phyloP scores from a whole-genome alignment of 2,888 invertebrate species.

The Cremastinae sp. region DNA sequence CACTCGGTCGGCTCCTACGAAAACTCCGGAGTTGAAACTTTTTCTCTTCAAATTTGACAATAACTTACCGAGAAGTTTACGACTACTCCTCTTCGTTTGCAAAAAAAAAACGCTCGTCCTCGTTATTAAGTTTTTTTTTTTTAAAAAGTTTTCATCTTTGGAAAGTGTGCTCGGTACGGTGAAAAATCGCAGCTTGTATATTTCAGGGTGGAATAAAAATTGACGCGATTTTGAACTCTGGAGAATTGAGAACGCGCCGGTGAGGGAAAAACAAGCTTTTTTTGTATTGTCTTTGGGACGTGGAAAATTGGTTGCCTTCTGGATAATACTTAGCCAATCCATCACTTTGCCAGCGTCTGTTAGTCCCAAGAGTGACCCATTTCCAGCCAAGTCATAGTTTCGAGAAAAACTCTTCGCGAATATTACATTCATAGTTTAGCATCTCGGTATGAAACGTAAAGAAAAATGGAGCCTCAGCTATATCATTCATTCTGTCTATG shows the following conservation, averaged over 20 bases:
- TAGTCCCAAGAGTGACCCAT: not conserved
- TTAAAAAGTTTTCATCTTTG: too few relatives aligned
- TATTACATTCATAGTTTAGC: conserved; percentile 45
- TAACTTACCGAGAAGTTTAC: too few relatives aligned
- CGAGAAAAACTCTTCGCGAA: conserved; percentile 12
- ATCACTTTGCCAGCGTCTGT: conserved; percentile 18
- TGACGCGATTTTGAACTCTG: not conserved
- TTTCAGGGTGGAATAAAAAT: not conserved
- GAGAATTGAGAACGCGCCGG: not conserved
- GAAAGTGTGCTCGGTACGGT: too few relatives aligned
- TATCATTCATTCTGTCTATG: conserved; percentile 1
- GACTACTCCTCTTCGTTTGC: too few relatives aligned
- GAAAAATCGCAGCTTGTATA: too few relatives aligned
- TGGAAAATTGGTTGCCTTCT: conserved; percentile 12
- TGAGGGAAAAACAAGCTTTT: not conserved
- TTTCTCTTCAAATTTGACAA: too few relatives aligned
- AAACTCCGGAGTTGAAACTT: too few relatives aligned
- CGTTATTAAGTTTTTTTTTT: too few relatives aligned
- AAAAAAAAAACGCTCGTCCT: too few relatives aligned
- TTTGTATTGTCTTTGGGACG: conserved; percentile 6
- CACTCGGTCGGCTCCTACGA: too few relatives aligned
- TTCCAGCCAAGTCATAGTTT: conserved; percentile 1
- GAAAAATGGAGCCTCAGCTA: not conserved
- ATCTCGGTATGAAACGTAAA: not conserved
- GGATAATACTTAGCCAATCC: conserved; percentile 26